Conservation (phyloP, 2,797 vertebrate species). For the Liparis tanakae region DNA sequence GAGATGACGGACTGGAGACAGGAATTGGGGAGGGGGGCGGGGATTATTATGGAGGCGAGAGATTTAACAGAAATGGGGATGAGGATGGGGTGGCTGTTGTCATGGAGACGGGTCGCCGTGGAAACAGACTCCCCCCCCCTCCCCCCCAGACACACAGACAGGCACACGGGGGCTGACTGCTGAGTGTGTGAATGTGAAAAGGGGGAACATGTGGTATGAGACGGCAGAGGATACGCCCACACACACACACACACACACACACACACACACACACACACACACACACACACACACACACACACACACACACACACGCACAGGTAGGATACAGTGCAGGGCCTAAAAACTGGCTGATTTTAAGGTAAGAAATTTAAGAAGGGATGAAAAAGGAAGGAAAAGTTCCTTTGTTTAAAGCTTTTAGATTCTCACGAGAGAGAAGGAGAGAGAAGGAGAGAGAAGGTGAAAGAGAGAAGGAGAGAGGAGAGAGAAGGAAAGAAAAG, state of each 20-base stretch:
- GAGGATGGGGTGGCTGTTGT: conserved; percentile 71
- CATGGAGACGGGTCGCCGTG: conserved; percentile 77
- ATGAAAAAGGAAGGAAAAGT: not conserved
- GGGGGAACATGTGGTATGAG: conserved; percentile 50
- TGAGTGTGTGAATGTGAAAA: conserved; percentile 71
- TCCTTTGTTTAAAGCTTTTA: no score
- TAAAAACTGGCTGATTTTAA: conserved; percentile 19
- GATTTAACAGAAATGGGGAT: conserved; percentile 66
- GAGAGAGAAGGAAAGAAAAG: no score
- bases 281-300: not conserved
- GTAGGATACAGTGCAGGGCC: not conserved
- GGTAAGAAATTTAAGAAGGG: not conserved
- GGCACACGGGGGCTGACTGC: conserved; percentile 56
- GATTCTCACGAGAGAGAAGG: no score
- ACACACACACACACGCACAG: conserved; percentile 24
- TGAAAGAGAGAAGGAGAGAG: no score
- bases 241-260: not conserved
- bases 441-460: no score
- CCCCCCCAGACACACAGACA: conserved; percentile 47
- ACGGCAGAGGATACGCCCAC: conserved; percentile 54
- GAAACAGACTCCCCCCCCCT: conserved; percentile 65
- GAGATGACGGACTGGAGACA: conserved; percentile 72
- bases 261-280: conserved; percentile 36
- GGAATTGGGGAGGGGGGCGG: conserved; percentile 43
- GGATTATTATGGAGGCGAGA: conserved; percentile 65